These are phyloP conservation scores for Cuniculus paca DNA, from an alignment of 2,797 vertebrate species.

Conservation along the genomic window DNA sequence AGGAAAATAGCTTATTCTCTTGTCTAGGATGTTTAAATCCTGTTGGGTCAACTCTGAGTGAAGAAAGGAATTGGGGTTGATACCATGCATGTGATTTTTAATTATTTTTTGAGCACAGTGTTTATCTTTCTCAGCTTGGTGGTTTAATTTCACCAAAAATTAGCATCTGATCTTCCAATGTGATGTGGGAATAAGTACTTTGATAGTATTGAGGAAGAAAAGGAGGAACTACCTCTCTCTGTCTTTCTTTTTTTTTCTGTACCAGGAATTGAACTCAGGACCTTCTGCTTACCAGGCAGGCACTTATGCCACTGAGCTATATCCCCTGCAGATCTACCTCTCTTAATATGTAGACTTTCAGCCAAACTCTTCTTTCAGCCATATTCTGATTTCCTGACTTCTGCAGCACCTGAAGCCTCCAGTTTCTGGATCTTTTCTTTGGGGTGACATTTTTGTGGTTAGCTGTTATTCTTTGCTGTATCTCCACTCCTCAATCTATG, in stretches of 20 bases:
- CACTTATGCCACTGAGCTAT: no score
- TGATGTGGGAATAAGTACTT: background rate
- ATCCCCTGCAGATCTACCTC: no score
- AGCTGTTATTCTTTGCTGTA: background rate
- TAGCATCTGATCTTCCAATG: background rate
- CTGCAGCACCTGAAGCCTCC: background rate
- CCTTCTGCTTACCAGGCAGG: no score
- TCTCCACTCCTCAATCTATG: background rate
- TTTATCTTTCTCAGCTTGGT: background rate
- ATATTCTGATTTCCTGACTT: background rate
- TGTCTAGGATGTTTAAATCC: background rate
- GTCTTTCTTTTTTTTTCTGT: no score
- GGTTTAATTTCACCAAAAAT: slow-evolving; percentile 4
- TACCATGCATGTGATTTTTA: background rate
- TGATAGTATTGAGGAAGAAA: background rate
- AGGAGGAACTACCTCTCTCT: background rate
- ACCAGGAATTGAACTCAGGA: no score
- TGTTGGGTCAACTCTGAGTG: background rate
- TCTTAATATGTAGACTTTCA: background rate
- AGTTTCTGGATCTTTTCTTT: background rate
- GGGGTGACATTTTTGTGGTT: background rate
- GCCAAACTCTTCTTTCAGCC: background rate
- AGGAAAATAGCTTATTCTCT: background rate
- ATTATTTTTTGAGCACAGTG: background rate
- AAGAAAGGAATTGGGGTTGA: background rate